Evolutionary conservation across 2,888 invertebrate genomes (phyloP).

Genomic region (Cheiracanthium punctorium): DNA sequence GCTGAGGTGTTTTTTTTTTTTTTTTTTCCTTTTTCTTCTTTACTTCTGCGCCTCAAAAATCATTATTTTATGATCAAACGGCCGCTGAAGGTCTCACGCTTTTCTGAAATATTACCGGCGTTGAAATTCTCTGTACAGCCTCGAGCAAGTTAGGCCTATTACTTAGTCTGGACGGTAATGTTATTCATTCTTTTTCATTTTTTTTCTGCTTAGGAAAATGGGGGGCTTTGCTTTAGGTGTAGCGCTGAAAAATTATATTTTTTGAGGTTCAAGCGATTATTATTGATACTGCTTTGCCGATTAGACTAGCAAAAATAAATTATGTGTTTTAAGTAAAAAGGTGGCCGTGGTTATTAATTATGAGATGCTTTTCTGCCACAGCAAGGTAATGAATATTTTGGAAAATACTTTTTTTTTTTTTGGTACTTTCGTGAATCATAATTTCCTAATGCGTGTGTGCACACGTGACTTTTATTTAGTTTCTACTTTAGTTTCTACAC

Average conservation of each 20-base stretch:
- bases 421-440: too few relatives aligned
- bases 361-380: not conserved
- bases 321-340: not conserved
- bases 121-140: constrained; percentile 26
- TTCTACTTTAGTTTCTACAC: too few relatives aligned
- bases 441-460: too few relatives aligned
- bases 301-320: not conserved
- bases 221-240: constrained; percentile 22
- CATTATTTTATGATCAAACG: constrained; percentile 68
- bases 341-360: not conserved
- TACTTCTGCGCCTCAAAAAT: constrained; percentile 40
- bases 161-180: constrained; percentile 16
- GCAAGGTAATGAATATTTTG: not conserved
- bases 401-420: too few relatives aligned
- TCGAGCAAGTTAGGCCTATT: constrained; percentile 44
- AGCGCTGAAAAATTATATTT: constrained; percentile 9
- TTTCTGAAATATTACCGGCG: constrained; percentile 34
- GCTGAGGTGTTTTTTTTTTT: constrained; percentile 40
- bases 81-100: constrained; percentile 35
- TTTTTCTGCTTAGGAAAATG: constrained; percentile 21
- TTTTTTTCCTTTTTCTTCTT: constrained; percentile 16
- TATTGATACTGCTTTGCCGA: not conserved
- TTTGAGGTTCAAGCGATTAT: constrained; percentile 24
- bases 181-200: constrained; percentile 29
- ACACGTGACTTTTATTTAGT: too few relatives aligned